A percentile compares a stretch with the other conserved stretches of the same genome.
phyloP scores from a whole-genome alignment of 2,113 vertebrate genomes.

The Halichoerus grypus region DNA sequence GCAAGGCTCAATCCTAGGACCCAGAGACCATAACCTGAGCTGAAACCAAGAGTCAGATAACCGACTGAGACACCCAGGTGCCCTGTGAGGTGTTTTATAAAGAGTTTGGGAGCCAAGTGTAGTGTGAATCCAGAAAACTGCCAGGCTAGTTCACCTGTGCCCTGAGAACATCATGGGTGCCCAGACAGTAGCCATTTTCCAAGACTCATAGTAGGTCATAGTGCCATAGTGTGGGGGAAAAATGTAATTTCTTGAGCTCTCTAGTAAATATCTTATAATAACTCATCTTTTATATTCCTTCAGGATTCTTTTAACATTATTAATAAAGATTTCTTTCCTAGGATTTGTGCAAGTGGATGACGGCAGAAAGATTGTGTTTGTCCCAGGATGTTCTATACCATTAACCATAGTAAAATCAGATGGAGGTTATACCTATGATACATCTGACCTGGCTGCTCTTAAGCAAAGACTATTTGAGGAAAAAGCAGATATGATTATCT shows the following conservation, averaged over 20 bases:
- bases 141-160: neutral
- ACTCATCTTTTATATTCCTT: neutral
- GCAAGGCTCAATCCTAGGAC: neutral
- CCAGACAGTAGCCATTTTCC: neutral
- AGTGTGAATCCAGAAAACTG: neutral
- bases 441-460: conserved; percentile 96
- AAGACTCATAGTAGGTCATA: neutral
- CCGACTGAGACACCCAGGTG: neutral
- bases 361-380: conserved; percentile 95
- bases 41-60: neutral
- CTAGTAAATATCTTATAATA: neutral
- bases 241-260: neutral
- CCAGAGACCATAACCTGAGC: neutral
- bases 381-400: conserved; percentile 92
- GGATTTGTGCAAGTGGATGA: conserved; percentile 94
- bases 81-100: neutral
- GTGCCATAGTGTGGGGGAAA: neutral
- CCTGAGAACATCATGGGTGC: neutral
- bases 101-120: neutral
- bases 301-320: neutral
- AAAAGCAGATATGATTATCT: conserved; percentile 94
- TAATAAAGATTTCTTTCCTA: conserved; percentile 74
- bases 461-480: conserved; percentile 92
- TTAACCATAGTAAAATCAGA: conserved; percentile 97
- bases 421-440: conserved; percentile 97